phyloP scores from a whole-genome alignment of 2,888 invertebrate genomes.

The Pseudanteris insignis region DNA sequence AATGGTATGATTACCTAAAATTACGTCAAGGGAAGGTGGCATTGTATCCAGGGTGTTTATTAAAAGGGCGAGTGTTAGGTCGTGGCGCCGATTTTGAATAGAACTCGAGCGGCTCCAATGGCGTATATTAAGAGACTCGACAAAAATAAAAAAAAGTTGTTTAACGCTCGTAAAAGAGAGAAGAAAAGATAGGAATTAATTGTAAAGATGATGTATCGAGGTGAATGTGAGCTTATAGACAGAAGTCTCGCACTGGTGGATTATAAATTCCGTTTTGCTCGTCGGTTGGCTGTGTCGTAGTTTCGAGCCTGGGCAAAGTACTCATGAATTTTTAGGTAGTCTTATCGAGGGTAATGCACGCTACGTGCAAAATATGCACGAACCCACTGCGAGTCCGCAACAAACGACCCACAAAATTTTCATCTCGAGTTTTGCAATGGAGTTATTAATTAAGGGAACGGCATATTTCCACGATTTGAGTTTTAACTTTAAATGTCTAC shows the following conservation, averaged over 20 bases:
- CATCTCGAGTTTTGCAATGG: conserved; percentile 44
- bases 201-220: conserved; percentile 23
- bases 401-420: conserved; percentile 40
- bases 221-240: conserved; percentile 28
- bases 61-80: no score
- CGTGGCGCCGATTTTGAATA: conserved; percentile 1
- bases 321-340: conserved; percentile 48
- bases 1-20: no score
- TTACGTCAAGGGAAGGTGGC: no score
- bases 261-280: conserved; percentile 38
- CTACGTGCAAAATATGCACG: conserved; percentile 42
- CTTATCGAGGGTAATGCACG: conserved; percentile 37
- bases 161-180: background rate
- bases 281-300: conserved; percentile 19
- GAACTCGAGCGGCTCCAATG: no score
- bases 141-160: background rate
- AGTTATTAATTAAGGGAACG: conserved; percentile 33
- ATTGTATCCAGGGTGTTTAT: no score
- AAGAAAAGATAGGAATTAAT: conserved; percentile 17
- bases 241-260: conserved; percentile 33
- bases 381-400: conserved; percentile 15
- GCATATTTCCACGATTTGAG: conserved; percentile 10
- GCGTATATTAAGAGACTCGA: background rate
- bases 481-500: no score
- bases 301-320: conserved; percentile 30